Evolutionary conservation across 2,797 vertebrate species (phyloP).

Genomic region (Allobates femoralis): DNA sequence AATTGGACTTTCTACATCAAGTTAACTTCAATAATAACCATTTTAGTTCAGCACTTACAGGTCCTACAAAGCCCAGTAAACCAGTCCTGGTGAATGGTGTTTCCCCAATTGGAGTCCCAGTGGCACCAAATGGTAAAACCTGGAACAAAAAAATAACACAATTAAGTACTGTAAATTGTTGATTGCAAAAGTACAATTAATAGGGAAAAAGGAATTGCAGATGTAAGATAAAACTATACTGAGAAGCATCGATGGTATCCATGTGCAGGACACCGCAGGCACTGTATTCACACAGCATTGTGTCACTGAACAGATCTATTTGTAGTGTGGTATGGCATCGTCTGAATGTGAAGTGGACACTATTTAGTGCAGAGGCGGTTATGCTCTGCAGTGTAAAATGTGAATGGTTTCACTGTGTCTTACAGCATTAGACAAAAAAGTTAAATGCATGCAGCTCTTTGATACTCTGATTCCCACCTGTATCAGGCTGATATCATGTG

Average conservation of each 20-base stretch:
- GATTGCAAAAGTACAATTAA: background rate
- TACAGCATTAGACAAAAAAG: no score
- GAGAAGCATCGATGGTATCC: background rate
- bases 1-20: background rate
- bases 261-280: background rate
- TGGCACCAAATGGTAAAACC: conserved; percentile 88
- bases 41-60: conserved; percentile 78
- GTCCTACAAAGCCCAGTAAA: conserved; percentile 94
- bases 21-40: background rate
- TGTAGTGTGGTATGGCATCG: no score
- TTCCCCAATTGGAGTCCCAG: conserved; percentile 90
- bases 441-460: no score
- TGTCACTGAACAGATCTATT: conserved; percentile 5
- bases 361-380: no score
- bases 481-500: no score
- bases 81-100: conserved; percentile 94
- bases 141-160: conserved; percentile 65
- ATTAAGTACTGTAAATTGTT: background rate
- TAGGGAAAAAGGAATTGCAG: background rate
- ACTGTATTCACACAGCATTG: background rate
- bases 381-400: no score
- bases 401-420: no score
- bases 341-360: no score
- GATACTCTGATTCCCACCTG: no score
- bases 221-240: background rate